Conservation (phyloP, 2,113 vertebrate species). For the Pao palembangensis region DNA sequence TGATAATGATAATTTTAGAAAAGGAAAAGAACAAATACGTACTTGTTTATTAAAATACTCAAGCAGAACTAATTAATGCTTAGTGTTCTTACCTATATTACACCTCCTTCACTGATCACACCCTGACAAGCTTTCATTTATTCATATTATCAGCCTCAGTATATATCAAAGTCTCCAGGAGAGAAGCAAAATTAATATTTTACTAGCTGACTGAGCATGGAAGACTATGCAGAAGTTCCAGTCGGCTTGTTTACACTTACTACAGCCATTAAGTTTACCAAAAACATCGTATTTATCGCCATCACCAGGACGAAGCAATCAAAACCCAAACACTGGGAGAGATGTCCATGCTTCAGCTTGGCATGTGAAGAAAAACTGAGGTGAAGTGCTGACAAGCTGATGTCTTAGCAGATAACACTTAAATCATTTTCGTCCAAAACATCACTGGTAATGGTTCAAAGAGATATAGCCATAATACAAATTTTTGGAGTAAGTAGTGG, state of each 20-base stretch:
- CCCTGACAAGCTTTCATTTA: conserved; percentile 27
- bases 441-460: conserved; percentile 99
- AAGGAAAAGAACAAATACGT: too few relatives aligned
- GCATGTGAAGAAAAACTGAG: conserved; percentile 97
- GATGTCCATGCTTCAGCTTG: conserved; percentile 82
- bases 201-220: conserved; percentile 55
- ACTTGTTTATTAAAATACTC: too few relatives aligned
- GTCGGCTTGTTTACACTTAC: conserved; percentile 66
- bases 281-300: conserved; percentile 78
- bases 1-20: too few relatives aligned
- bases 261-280: conserved; percentile 75
- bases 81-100: neutral
- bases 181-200: conserved; percentile 72
- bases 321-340: conserved; percentile 80
- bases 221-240: conserved; percentile 52
- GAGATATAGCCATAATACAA: conserved; percentile 99
- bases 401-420: conserved; percentile 98
- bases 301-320: conserved; percentile 85
- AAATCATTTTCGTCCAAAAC: conserved; percentile 99
- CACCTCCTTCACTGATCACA: conserved; percentile 23
- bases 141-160: conserved; percentile 40
- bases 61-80: too few relatives aligned
- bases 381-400: conserved; percentile 94
- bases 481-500: conserved; percentile 99
- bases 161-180: conserved; percentile 52